Percentiles rank a stretch among this genome's conserved stretches.
Conservation (phyloP, 2,113 vertebrate genomes). For the Motacilla alba region DNA sequence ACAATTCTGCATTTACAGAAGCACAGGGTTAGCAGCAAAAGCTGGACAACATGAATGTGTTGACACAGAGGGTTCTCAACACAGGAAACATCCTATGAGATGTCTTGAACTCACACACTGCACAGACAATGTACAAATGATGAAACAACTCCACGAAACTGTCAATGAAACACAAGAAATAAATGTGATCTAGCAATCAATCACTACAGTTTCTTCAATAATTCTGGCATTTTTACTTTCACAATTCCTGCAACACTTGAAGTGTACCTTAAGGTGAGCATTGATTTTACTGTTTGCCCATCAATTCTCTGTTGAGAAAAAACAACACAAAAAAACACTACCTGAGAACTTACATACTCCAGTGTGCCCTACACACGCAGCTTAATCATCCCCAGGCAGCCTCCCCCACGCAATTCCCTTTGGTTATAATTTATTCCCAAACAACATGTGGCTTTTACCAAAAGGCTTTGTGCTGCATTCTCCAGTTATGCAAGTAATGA, state of each 20-base stretch:
- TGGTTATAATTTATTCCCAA: background rate
- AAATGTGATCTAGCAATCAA: background rate
- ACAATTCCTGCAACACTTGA: background rate
- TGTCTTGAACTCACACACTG: background rate
- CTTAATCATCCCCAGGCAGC: background rate
- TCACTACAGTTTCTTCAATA: background rate
- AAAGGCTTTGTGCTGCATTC: background rate
- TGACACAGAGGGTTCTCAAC: background rate
- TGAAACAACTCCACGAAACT: background rate
- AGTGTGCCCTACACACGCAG: background rate
- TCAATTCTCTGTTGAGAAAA: background rate
- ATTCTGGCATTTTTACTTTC: background rate
- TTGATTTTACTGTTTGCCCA: background rate
- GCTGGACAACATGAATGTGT: fast-evolving
- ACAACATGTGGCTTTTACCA: background rate
- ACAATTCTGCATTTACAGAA: background rate
- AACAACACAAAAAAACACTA: fast-evolving
- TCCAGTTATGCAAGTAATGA: background rate
- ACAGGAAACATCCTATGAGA: background rate
- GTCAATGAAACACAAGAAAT: background rate
- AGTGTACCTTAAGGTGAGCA: background rate
- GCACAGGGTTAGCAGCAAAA: background rate
- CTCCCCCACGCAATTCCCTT: background rate
- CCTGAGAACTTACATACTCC: background rate
- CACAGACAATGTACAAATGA: background rate